Evolutionary conservation across 2,797 vertebrate species (phyloP), one percentile per base, ranked within the genome.

Genomic region (Hemitrygon akajei): DNA sequence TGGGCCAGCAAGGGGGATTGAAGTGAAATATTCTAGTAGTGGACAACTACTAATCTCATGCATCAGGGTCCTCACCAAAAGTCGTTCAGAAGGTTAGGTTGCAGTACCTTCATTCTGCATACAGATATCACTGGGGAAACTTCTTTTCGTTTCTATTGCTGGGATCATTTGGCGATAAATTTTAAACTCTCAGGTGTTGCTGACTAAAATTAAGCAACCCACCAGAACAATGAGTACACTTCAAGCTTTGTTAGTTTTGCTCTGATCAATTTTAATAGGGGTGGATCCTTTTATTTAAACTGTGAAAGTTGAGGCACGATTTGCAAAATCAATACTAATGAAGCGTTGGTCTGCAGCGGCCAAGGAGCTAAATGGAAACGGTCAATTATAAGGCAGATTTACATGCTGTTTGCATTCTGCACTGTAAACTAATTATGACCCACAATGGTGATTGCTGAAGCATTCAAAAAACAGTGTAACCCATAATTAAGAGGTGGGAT

Each of bases 401-500:
- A 87, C 58, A 66, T 18, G 63, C 60, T 69, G n/a, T 37, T 89
- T 89, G 86, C n/a, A 60, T 89, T 34, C 66, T 66, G 86, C 58
- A 89, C n/a, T 66, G 60, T 89, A 37, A 87, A 69, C 86, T 89
- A 66, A 89, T 89, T 66, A 66, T 69, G 86, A 89, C 18, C 86
- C 18, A 37, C 18, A 89, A 66, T 34, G 27, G 12, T 40, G 77
- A 7, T 18, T 37, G 16, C 60, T 66, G n/a, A 66, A 66, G 60
- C 66, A 89, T 69, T 89, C 12, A 69, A 89, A 60, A 66, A 1
- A 6, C 16, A 0, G 9, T 69, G n/a, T 69, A 89, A 89, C 60
- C 18, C 18, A 63, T 66, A 89, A 89, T 89, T 66, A 89, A 89
- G 86, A 89, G 86, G 16, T 66, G 86, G 22, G 60, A 18, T 14